phyloP scores from a whole-genome alignment of 2,797 vertebrate species.

The Heliangelus exortis region DNA sequence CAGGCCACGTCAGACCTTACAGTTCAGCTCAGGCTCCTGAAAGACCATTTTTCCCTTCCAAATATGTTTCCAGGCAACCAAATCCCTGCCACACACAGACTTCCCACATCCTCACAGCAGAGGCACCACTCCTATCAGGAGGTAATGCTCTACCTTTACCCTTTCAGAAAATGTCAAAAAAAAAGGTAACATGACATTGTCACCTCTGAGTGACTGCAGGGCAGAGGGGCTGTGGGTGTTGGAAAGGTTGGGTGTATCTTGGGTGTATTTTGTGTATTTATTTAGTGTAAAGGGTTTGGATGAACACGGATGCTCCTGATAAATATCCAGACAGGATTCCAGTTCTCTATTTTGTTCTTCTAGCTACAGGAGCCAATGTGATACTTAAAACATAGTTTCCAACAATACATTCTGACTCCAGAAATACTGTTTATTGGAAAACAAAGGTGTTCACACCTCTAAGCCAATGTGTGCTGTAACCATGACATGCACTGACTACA shows the following conservation, averaged over 20 bases:
- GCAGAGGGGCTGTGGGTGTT: accelerated
- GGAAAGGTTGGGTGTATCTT: accelerated
- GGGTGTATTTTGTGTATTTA: neutral
- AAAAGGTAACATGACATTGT: neutral
- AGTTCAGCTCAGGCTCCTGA: neutral
- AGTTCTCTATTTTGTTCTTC: neutral
- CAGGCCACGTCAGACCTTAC: neutral
- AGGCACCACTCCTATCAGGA: neutral
- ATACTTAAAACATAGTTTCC: neutral
- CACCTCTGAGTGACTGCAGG: neutral
- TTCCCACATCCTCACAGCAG: neutral
- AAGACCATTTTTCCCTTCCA: neutral
- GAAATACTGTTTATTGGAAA: neutral
- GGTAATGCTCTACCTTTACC: neutral
- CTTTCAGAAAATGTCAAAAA: neutral
- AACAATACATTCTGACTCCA: neutral
- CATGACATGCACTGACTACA: neutral
- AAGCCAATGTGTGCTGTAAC: neutral
- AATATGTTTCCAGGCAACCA: neutral
- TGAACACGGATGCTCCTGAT: neutral
- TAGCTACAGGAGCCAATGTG: neutral
- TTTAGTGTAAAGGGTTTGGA: neutral
- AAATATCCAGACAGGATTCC: neutral
- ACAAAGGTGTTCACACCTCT: neutral
- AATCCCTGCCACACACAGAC: neutral